Evolutionary conservation across 1,140 invertebrate species (phyloP).

Genomic region (Ips typographus): DNA sequence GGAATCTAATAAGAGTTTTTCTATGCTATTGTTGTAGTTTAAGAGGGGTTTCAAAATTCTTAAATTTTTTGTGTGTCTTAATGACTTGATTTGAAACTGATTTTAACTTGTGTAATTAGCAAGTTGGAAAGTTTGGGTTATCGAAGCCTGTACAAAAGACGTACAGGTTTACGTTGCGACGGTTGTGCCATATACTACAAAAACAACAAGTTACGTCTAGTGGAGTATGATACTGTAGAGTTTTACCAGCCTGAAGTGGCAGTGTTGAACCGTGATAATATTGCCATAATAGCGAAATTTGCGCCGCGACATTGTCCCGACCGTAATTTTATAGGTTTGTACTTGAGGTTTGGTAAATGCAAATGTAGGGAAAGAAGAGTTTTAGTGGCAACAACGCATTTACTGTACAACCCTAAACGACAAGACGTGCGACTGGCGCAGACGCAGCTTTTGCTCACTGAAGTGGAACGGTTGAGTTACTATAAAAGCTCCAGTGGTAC

Average conservation of each 20-base stretch:
- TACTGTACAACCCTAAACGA: conserved; percentile 89
- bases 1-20: too few relatives aligned
- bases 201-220: conserved; percentile 61
- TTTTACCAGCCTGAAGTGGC: conserved; percentile 55
- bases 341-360: neutral
- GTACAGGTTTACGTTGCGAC: conserved; percentile 68
- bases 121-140: conserved; percentile 54
- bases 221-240: conserved; percentile 65
- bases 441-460: conserved; percentile 73
- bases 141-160: conserved; percentile 69
- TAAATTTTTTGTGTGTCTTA: too few relatives aligned
- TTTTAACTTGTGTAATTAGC: conserved; percentile 32
- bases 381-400: conserved; percentile 87
- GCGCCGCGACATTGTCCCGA: conserved; percentile 54
- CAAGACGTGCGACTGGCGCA: conserved; percentile 89
- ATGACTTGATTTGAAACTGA: too few relatives aligned
- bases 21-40: too few relatives aligned
- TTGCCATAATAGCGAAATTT: conserved; percentile 80
- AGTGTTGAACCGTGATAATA: conserved; percentile 82
- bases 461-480: conserved; percentile 78
- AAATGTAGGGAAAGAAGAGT: neutral
- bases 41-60: too few relatives aligned
- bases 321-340: conserved; percentile 55
- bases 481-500: conserved; percentile 14
- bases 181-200: conserved; percentile 86